Conservation (phyloP, 1,140 invertebrate genomes). For the Ceratosolen solmsi region DNA sequence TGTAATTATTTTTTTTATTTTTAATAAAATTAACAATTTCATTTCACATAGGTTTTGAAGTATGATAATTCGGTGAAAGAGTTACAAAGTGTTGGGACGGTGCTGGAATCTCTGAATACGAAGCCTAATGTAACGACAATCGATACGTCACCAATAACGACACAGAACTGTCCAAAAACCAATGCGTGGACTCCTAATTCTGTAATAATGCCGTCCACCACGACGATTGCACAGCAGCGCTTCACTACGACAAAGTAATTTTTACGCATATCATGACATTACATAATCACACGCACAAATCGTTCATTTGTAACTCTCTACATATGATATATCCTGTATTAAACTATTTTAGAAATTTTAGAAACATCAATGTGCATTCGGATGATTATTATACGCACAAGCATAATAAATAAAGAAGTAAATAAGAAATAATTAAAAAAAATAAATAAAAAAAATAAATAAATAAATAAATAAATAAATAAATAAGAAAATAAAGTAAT, state of each 20-base stretch:
- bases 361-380: no score
- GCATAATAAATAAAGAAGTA: no score
- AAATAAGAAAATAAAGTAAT: no score
- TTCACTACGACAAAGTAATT: conserved; percentile 55
- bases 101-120: neutral
- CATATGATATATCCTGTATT: no score
- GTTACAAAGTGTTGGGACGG: conserved; percentile 25
- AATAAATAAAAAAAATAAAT: no score
- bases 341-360: no score
- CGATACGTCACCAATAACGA: neutral
- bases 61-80: conserved; percentile 54
- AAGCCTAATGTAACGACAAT: conserved; percentile 24
- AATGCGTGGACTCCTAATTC: conserved; percentile 76
- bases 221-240: conserved; percentile 62
- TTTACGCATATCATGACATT: neutral
- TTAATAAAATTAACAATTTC: neutral
- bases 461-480: no score
- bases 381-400: no score
- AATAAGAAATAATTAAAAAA: no score
- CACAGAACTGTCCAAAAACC: conserved; percentile 22
- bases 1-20: no score
- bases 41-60: conserved; percentile 56
- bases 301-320: no score
- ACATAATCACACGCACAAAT: no score
- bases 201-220: conserved; percentile 71